Percentiles rank a stretch among this genome's conserved stretches.
Evolutionary conservation across 2,113 vertebrate species (phyloP).

Genomic region (Leptocoma aspasia): DNA sequence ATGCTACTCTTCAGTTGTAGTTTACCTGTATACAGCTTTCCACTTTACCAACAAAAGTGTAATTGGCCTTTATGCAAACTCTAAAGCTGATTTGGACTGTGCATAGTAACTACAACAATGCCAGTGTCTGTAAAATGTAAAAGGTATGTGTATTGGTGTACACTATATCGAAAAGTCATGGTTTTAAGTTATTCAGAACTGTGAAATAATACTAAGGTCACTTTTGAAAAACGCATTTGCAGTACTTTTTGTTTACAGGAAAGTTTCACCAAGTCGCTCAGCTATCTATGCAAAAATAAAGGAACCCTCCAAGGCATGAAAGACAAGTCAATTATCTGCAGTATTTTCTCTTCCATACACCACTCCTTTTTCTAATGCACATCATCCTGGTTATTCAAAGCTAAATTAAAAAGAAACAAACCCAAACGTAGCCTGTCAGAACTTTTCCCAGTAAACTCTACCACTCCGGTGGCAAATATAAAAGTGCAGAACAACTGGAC

Average conservation of each 20-base stretch:
- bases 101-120: conserved; percentile 74
- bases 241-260: conserved; percentile 71
- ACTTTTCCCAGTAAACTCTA: conserved; percentile 78
- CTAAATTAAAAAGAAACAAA: conserved; percentile 64
- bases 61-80: conserved; percentile 53
- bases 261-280: conserved; percentile 66
- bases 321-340: conserved; percentile 70
- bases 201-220: conserved; percentile 84
- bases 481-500: conserved; percentile 84
- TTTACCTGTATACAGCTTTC: conserved; percentile 16
- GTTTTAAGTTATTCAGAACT: conserved; percentile 67
- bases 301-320: conserved; percentile 75
- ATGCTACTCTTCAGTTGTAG: conserved; percentile 15
- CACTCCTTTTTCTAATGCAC: conserved; percentile 76
- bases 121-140: conserved; percentile 68
- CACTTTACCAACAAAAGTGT: conserved; percentile 41
- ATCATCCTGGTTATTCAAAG: conserved; percentile 75
- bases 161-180: conserved; percentile 55
- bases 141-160: conserved; percentile 61
- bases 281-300: conserved; percentile 73
- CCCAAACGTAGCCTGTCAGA: conserved; percentile 72
- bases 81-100: conserved; percentile 58
- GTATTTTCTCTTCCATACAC: conserved; percentile 65
- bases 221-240: conserved; percentile 78
- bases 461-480: conserved; percentile 79